A percentile compares a stretch with the other conserved stretches of the same genome.
Conservation (phyloP, 2,888 invertebrate species). For the Parnassius apollo region DNA sequence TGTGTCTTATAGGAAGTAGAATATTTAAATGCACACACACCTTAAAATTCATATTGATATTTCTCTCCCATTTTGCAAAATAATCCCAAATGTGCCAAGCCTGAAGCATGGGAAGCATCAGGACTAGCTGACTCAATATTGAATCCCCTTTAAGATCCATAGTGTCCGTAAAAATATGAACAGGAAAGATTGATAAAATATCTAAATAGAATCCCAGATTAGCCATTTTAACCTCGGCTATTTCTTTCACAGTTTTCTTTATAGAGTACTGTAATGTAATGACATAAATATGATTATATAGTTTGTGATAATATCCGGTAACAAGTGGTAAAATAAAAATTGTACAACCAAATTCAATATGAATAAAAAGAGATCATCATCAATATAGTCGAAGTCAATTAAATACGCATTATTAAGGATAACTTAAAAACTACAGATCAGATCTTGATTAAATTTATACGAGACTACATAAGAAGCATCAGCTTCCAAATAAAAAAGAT, state of each 20-base stretch:
- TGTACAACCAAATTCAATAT: no score
- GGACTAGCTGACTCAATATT: conserved; percentile 52
- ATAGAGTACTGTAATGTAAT: conserved; percentile 50
- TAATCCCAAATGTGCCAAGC: conserved; percentile 73
- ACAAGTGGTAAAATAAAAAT: no score
- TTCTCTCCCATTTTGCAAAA: conserved; percentile 54
- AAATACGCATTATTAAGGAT: no score
- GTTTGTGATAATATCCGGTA: no score
- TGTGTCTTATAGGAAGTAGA: no score
- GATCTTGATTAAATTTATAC: no score
- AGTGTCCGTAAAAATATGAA: conserved; percentile 62
- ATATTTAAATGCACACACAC: conserved; percentile 36
- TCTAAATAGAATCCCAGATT: conserved; percentile 69
- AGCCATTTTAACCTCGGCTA: conserved; percentile 70
- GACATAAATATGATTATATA: no score
- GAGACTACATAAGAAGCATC: no score
- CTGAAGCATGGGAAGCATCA: conserved; percentile 61
- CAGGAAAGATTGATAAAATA: conserved; percentile 67
- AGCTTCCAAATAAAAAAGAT: no score
- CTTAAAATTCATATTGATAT: conserved; percentile 56
- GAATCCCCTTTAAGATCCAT: conserved; percentile 55
- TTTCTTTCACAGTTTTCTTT: conserved; percentile 65
- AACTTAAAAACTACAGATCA: no score
- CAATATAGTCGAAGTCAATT: no score
- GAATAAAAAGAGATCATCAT: no score